phyloP scores from a whole-genome alignment of 1,140 invertebrate species.

The Hyposmocoma kahamanoa region DNA sequence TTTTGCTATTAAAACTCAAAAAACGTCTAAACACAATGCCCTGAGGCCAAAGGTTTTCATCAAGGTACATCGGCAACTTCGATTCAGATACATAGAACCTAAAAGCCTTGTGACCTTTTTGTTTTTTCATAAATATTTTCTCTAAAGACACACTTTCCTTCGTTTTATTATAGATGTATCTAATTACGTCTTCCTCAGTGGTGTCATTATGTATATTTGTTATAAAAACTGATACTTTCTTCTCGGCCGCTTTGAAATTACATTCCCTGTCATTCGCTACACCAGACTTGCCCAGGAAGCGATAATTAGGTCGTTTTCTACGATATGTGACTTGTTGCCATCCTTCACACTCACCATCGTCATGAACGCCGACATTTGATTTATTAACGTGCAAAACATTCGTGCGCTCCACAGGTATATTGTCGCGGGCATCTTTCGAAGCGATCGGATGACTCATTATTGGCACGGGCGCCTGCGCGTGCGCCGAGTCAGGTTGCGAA shows the following conservation, averaged over 20 bases:
- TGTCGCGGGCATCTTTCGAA: too few relatives aligned
- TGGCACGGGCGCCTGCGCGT: too few relatives aligned
- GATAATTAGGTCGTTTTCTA: neutral
- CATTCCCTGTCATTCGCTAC: slow-evolving; percentile 5
- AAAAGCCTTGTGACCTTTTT: slow-evolving; percentile 16
- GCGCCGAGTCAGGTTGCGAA: too few relatives aligned
- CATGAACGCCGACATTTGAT: too few relatives aligned
- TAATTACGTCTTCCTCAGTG: slow-evolving; percentile 2
- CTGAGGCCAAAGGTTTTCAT: slow-evolving; percentile 17
- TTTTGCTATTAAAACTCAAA: slow-evolving; percentile 11
- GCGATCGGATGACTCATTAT: too few relatives aligned
- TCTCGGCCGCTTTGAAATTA: slow-evolving; percentile 8
- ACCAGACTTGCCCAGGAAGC: neutral
- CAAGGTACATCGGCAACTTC: slow-evolving; percentile 13
- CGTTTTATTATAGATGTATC: slow-evolving; percentile 10
- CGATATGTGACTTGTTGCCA: too few relatives aligned
- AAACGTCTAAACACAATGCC: slow-evolving; percentile 21
- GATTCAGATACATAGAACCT: slow-evolving; percentile 19
- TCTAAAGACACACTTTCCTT: slow-evolving; percentile 7
- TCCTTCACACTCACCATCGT: too few relatives aligned
- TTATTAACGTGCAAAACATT: too few relatives aligned
- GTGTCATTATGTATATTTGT: slow-evolving; percentile 10
- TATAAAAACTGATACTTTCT: slow-evolving; percentile 11
- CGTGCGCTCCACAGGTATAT: too few relatives aligned
- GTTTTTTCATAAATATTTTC: slow-evolving; percentile 17